Percentiles rank a stretch among this genome's conserved stretches.
Evolutionary conservation across 1,140 invertebrate species (phyloP).

Genomic region (Nasonia giraulti): DNA sequence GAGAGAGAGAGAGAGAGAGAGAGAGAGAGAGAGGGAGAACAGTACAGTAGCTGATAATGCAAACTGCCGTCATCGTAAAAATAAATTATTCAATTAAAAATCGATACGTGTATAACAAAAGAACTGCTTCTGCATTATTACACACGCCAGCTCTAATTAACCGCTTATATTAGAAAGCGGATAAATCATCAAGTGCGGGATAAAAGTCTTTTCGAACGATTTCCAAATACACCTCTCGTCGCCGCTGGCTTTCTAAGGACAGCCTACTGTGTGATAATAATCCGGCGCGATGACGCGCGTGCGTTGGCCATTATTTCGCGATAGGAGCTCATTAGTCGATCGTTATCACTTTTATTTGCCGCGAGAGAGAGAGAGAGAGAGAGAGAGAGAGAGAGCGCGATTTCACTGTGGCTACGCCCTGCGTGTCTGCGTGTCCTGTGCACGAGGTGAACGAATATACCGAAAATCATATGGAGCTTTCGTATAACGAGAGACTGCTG

Average conservation of each 20-base stretch:
- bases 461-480: too few species aligned
- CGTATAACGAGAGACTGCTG: too few species aligned
- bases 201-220: background rate
- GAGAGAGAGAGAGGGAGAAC: too few species aligned
- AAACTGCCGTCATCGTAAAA: constrained; percentile 19
- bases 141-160: constrained; percentile 28
- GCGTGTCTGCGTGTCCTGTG: background rate
- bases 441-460: too few species aligned
- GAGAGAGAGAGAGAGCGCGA: background rate
- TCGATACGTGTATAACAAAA: background rate
- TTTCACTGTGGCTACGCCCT: constrained; percentile 4
- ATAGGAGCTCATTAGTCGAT: constrained; percentile 32
- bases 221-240: background rate
- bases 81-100: constrained; percentile 41
- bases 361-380: background rate
- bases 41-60: background rate
- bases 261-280: background rate
- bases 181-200: constrained; percentile 35
- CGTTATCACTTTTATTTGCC: constrained; percentile 10
- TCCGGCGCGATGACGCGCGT: background rate
- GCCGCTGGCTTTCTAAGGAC: background rate
- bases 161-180: constrained; percentile 44
- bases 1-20: too few species aligned
- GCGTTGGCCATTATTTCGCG: background rate
- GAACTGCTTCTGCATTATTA: background rate